Conservation (phyloP, 2,888 invertebrate species). For the Isoperla grammatica region DNA sequence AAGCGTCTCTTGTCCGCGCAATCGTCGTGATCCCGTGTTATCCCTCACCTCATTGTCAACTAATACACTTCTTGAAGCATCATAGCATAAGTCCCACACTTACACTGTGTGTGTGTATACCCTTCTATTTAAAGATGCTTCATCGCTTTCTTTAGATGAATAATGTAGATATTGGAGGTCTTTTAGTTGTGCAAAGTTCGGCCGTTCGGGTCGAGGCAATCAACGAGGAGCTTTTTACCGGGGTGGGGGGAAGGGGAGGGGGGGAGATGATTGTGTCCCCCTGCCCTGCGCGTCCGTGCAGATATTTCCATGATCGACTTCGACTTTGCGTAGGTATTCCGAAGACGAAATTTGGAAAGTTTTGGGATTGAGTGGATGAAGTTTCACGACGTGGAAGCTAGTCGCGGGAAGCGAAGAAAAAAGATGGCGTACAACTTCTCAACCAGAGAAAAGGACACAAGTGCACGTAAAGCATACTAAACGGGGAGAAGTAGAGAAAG, state of each 20-base stretch:
- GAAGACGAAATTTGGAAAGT: constrained; percentile 22
- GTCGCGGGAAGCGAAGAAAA: constrained; percentile 4
- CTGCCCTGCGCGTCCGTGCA: constrained; percentile 13
- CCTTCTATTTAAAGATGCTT: too few species aligned
- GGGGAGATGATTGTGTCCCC: constrained; percentile 11
- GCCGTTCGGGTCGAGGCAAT: constrained; percentile 1
- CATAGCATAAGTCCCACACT: too few species aligned
- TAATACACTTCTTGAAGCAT: background rate
- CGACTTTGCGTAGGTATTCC: constrained; percentile 18
- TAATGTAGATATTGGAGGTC: too few species aligned
- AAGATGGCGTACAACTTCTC: constrained; percentile 5
- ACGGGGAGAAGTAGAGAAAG: constrained; percentile 1
- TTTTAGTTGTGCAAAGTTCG: background rate
- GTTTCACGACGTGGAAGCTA: constrained; percentile 23
- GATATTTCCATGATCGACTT: constrained; percentile 15
- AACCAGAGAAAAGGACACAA: constrained; percentile 16
- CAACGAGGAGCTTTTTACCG: background rate
- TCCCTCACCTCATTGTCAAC: constrained; percentile 1
- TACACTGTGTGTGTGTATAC: too few species aligned
- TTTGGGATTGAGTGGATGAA: constrained; percentile 18
- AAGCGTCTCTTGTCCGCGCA: constrained; percentile 2
- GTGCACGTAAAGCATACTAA: constrained; percentile 1
- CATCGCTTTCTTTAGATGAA: too few species aligned
- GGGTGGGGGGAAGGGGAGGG: too few species aligned
- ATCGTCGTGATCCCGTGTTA: constrained; percentile 6